Conservation (phyloP, 2,113 vertebrate species). For the Phalacrocorax pelagicus region DNA sequence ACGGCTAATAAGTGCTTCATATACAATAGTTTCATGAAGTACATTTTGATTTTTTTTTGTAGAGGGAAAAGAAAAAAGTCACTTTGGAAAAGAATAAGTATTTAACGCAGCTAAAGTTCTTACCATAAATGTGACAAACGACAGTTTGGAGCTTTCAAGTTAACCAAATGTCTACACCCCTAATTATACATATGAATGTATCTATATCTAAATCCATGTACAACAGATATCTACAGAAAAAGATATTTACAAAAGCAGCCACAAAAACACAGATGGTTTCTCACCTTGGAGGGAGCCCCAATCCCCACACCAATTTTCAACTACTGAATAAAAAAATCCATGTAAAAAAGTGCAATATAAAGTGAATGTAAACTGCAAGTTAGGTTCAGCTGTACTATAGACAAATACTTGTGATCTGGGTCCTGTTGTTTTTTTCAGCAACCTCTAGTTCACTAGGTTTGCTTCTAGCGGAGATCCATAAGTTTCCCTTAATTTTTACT, state of each 20-base stretch:
- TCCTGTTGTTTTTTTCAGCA: neutral
- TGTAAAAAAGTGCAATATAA: neutral
- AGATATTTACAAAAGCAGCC: neutral
- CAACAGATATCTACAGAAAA: neutral
- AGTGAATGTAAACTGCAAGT: neutral
- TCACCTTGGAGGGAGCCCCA: neutral
- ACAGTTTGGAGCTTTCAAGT: slow-evolving; percentile 44
- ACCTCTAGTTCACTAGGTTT: neutral
- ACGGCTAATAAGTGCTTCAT: slow-evolving; percentile 91
- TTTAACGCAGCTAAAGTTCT: slow-evolving; percentile 45
- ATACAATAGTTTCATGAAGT: slow-evolving; percentile 86
- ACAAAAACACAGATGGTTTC: neutral
- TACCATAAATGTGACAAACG: slow-evolving; percentile 15
- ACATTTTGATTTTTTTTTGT: slow-evolving; percentile 69
- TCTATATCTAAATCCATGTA: neutral
- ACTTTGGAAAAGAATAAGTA: slow-evolving; percentile 65
- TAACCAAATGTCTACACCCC: slow-evolving; percentile 47
- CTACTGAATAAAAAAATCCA: neutral
- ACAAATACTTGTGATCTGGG: neutral
- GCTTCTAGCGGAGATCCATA: neutral
- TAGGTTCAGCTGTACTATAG: neutral
- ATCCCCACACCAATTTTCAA: neutral
- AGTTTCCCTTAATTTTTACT: slow-evolving; percentile 10
- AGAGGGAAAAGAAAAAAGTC: slow-evolving; percentile 75
- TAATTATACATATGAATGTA: neutral